phyloP scores from a whole-genome alignment of 2,113 vertebrate genomes.

The Neotoma lepida region DNA sequence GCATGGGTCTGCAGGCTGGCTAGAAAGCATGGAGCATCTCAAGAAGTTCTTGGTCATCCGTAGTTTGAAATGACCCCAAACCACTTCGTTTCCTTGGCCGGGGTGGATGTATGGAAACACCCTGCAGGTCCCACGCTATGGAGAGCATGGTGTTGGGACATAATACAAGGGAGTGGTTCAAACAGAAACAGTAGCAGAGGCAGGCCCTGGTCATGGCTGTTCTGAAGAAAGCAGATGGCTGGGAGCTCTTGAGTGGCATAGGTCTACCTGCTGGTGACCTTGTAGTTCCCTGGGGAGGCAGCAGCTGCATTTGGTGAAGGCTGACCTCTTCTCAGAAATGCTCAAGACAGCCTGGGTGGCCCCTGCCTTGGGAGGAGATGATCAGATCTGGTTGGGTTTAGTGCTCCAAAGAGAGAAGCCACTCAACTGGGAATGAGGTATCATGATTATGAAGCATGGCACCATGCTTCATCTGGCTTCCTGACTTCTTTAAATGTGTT shows the following conservation, averaged over 20 bases:
- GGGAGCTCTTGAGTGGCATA: background rate
- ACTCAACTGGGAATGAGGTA: background rate
- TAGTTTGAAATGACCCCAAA: background rate
- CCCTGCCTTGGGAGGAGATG: background rate
- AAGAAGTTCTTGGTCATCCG: background rate
- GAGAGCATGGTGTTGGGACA: accelerated
- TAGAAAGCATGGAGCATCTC: background rate
- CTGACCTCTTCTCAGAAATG: background rate
- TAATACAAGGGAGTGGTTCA: background rate
- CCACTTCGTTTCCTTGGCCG: background rate
- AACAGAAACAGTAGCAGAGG: background rate
- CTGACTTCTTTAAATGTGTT: background rate
- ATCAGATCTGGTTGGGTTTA: background rate
- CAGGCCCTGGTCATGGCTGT: background rate
- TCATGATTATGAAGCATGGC: background rate
- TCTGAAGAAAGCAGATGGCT: background rate
- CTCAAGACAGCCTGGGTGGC: accelerated
- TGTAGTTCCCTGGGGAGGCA: background rate
- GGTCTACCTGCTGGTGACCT: background rate
- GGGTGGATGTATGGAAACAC: background rate
- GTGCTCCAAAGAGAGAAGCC: background rate
- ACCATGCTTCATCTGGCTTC: background rate
- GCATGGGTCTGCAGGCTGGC: background rate
- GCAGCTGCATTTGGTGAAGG: background rate
- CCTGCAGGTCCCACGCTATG: background rate